Conservation (phyloP, 2,113 vertebrate genomes). For the Campylorhamphus procurvoides region DNA sequence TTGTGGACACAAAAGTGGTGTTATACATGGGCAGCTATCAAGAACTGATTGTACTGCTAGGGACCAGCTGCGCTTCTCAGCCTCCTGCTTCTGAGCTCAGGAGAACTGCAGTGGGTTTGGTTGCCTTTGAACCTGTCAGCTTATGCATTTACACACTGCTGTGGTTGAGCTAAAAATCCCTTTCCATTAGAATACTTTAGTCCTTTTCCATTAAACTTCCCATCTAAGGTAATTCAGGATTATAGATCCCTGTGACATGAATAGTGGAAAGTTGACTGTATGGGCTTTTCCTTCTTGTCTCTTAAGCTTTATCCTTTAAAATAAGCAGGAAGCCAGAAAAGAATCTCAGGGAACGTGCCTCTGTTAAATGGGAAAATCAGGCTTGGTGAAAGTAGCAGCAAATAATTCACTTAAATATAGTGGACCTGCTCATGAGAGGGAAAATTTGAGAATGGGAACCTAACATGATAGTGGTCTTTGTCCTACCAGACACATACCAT, state of each 20-base stretch:
- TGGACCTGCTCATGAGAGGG: background rate
- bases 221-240: background rate
- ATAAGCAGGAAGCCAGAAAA: background rate
- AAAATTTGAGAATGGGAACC: background rate
- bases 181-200: background rate
- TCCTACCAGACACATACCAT: background rate
- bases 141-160: background rate
- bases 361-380: background rate
- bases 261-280: background rate
- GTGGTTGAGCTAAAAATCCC: background rate
- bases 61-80: background rate
- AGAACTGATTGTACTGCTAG: background rate
- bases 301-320: background rate
- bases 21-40: accelerated
- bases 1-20: background rate
- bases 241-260: background rate
- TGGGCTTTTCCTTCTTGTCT: background rate
- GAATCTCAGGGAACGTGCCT: background rate
- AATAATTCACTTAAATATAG: background rate
- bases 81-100: background rate
- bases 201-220: background rate
- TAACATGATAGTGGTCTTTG: background rate
- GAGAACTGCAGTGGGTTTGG: background rate
- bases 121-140: background rate
- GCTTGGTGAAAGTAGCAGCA: background rate